These are phyloP conservation scores for Amphibalanus amphitrite DNA, from an alignment of 1,140 invertebrate species.

Conservation along the genomic window DNA sequence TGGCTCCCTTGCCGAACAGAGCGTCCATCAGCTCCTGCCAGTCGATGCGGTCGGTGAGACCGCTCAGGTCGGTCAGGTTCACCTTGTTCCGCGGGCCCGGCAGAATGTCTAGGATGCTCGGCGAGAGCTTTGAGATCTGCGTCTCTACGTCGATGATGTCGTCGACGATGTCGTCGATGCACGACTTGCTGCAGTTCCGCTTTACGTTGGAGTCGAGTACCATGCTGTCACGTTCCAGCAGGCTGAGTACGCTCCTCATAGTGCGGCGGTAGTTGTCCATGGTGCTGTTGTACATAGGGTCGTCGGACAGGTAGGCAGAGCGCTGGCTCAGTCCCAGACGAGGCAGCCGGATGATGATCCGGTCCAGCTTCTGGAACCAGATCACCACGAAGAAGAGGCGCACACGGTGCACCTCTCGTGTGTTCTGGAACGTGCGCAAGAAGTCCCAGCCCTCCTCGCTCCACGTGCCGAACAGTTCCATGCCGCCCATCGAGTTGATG, in stretches of 20 bases:
- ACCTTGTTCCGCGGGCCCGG: background rate
- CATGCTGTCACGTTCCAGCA: background rate
- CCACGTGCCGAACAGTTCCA: slow-evolving; percentile 3
- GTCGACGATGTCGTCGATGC: background rate
- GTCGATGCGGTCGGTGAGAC: background rate
- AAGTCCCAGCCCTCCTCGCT: background rate
- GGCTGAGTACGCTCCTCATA: background rate
- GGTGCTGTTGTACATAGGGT: background rate
- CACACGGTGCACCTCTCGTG: background rate
- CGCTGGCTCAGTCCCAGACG: background rate
- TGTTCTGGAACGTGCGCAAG: background rate
- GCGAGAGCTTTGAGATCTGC: background rate
- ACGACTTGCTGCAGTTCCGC: background rate
- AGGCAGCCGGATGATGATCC: slow-evolving; percentile 3
- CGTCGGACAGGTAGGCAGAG: background rate
- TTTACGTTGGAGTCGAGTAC: background rate
- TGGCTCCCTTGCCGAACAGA: background rate
- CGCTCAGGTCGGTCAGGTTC: background rate
- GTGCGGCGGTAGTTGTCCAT: background rate
- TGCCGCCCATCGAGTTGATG: background rate
- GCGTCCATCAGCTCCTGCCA: slow-evolving; percentile 1
- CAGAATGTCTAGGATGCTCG: background rate
- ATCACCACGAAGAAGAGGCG: slow-evolving; percentile 4
- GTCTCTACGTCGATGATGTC: background rate
- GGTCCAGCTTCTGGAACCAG: slow-evolving; percentile 4